Base-by-base conservation (phyloP, 1,140 invertebrate species). In the Monochamus saltuarius region DNA sequence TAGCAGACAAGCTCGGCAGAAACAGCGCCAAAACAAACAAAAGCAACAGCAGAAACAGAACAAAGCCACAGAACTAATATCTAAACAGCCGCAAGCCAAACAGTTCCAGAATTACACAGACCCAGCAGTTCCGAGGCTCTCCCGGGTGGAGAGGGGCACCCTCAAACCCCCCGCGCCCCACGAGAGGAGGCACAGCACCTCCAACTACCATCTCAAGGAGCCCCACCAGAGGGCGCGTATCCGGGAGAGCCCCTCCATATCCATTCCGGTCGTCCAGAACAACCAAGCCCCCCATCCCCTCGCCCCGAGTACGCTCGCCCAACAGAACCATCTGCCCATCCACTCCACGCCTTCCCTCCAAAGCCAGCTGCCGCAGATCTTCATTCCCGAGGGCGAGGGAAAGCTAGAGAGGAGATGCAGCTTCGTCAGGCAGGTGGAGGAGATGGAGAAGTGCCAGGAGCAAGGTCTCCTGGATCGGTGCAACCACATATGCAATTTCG, bases 1-100 rank as follows among this genome's bases (percentile, higher is more conserved):
- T 70, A 86, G 85, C 73, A 82, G 87, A 66, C 85, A 87, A 75
- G 86, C 82, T 14, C 80, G 83, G 40, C 80, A 81, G 65, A 73
- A 75, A 47, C 79, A 82, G 64, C 62, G 67, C 47, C 81, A 82
- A 68, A 81, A 79, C 63, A 80, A 76, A 59, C 66, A 73, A 39
- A 65, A 64, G 42, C 73, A 72, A 54, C 68, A 71, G 54, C 68
- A 71, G 54, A 65, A 69, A 50, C 77, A 75, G 65, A 77, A 77
- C 62, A 81, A 81, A 70, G 73, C 73, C 22, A 56, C 67, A 11
- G 75, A 75, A 4, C 45, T 72, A 16, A 45, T 61, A 11, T 64
- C 61, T n/a, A 73, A 62, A 58, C 75, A 74, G 22, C 79, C 75
- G 36, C 76, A 77, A 56, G 78, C 77, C 54, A 80, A 81, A 37